These are phyloP conservation scores for Cataglyphis livida DNA, from an alignment of 2,888 invertebrate genomes.

Conservation along the genomic window DNA sequence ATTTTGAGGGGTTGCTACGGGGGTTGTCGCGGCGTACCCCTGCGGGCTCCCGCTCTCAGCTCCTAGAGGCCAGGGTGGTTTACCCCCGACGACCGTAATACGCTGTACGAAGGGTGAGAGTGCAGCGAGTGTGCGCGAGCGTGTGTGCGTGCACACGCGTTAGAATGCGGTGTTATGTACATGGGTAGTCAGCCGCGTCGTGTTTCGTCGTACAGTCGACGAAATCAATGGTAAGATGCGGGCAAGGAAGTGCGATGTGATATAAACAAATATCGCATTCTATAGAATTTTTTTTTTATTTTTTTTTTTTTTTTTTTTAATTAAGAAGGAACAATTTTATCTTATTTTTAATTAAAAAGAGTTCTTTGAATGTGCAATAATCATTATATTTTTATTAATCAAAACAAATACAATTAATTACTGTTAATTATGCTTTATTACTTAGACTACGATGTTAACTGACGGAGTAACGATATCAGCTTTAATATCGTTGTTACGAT, in stretches of 20 bases:
- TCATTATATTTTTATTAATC: background rate
- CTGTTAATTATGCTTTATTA: background rate
- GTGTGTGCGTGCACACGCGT: conserved; percentile 36
- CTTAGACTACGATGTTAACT: background rate
- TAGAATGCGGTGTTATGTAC: conserved; percentile 59
- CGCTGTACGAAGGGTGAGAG: conserved; percentile 74
- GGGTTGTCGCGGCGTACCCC: conserved; percentile 85
- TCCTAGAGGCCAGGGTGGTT: conserved; percentile 79
- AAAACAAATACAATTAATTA: background rate
- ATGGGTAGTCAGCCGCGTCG: conserved; percentile 74
- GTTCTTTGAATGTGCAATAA: background rate
- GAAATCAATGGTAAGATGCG: conserved; percentile 57
- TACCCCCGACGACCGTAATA: conserved; percentile 79
- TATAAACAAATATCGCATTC: background rate
- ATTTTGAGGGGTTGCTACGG: conserved; percentile 86
- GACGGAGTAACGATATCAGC: background rate
- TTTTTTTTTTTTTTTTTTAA: too few relatives aligned
- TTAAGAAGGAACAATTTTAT: background rate
- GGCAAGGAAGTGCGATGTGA: background rate
- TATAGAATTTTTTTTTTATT: background rate
- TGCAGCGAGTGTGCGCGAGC: conserved; percentile 60
- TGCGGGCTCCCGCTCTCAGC: conserved; percentile 81
- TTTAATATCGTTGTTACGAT: background rate
- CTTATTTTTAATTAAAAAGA: background rate
- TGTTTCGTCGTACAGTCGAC: conserved; percentile 60